Base-by-base conservation (phyloP, 2,888 invertebrate genomes). In the Philereme vetulata region DNA sequence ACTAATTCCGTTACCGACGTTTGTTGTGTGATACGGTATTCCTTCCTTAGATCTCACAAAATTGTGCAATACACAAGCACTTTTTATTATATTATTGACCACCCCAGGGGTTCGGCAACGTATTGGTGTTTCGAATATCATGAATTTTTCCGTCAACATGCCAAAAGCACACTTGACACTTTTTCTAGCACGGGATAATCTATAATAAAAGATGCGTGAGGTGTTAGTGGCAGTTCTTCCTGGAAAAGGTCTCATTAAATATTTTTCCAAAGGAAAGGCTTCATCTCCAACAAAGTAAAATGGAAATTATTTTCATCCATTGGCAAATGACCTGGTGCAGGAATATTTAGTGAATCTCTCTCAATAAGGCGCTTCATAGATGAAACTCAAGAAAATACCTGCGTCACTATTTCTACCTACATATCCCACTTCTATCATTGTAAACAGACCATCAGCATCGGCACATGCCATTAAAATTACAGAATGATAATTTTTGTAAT, bases 361-460 rank as follows among this genome's bases (percentile, higher is more conserved):
- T 54, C 59, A 50, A 54, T 45, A 50, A 53, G 50, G 50, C 45
- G 53, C 50, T 59, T 59, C 45, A 50, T 59, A 45, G 34, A 40
- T 45, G 59, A 60, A 60, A 55, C 60, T 55, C 51, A 34, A n/a
- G 35, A 60, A 60, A 8, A 60, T 60, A 55, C 54, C 54, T 52
- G 47, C 54, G 21, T 54, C 54, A 33, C 54, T 54, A 33, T 54
- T 54, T 33, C 54, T 49, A n/a, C 64, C 64, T 5, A 56, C 63
- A 42, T 50, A 62, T 42, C 61, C 56, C 50, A 35, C 35, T 11
- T 64, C 64, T 21, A 64, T 64, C 10, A 50, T 0, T 10, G 60
- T 60, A 60, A 60, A 61, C 53, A 53, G 21, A 43, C 61, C 59
- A 52, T 64, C 64, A 11, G 64, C 10, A 64, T 61, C 59, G 61